Percentiles rank a stretch among this genome's conserved stretches.
These are phyloP conservation scores for Clanis bilineata DNA, from an alignment of 2,888 invertebrate genomes.

Conservation along the genomic window DNA sequence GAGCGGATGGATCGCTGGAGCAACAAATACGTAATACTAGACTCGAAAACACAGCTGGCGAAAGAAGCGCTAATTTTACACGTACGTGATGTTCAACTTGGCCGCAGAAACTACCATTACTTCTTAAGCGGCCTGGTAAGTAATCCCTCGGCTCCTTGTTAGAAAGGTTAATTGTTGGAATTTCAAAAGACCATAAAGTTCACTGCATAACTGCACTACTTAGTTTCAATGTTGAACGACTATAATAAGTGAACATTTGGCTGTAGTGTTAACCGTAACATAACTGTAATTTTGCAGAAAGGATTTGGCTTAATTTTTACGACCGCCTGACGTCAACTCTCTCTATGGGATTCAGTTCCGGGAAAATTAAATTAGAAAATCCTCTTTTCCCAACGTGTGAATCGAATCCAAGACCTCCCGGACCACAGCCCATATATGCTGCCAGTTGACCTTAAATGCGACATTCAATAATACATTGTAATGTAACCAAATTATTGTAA, in stretches of 20 bases:
- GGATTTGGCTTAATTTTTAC: too few relatives aligned
- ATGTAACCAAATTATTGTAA: too few relatives aligned
- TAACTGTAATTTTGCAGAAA: too few relatives aligned
- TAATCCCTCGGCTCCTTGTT: slow-evolving; percentile 37
- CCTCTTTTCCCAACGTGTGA: too few relatives aligned
- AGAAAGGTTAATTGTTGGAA: slow-evolving; percentile 26
- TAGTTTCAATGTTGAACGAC: slow-evolving; percentile 8
- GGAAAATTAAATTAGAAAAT: too few relatives aligned
- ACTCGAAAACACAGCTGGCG: slow-evolving; percentile 93
- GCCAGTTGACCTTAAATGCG: too few relatives aligned
- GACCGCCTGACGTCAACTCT: too few relatives aligned
- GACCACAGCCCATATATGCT: too few relatives aligned
- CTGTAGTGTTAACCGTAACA: background rate
- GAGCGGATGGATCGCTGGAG: slow-evolving; percentile 92
- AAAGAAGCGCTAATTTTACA: slow-evolving; percentile 93
- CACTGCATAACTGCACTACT: slow-evolving; percentile 13
- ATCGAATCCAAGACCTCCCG: too few relatives aligned
- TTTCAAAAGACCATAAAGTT: slow-evolving; percentile 21
- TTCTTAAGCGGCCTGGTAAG: slow-evolving; percentile 94
- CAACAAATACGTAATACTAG: slow-evolving; percentile 93
- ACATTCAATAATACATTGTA: too few relatives aligned
- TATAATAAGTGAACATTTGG: background rate
- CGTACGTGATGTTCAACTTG: slow-evolving; percentile 92
- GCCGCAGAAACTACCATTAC: slow-evolving; percentile 95
- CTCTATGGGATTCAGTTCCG: too few relatives aligned